Evolutionary conservation across 2,888 invertebrate species (phyloP), one percentile per base, ranked within the genome.

Genomic region (Scaptomyza parva): DNA sequence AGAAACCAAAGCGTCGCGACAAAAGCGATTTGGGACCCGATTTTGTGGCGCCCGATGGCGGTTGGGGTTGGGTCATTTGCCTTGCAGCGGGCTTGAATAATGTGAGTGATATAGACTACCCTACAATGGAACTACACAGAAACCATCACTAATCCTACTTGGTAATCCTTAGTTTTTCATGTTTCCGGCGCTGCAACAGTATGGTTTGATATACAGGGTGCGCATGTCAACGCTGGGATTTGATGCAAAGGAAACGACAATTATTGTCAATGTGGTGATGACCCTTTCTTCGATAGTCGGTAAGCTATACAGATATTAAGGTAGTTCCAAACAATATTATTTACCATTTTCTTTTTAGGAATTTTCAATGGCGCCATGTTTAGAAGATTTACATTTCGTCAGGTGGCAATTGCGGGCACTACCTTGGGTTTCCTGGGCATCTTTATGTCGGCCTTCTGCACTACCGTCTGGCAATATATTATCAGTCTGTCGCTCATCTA

Each of bases 11-110:
- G 92, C 86, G 93, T 4, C 87, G 87, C 39, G 90, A 92, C 74
- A 91, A 91, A 78, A 90, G 89, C 71, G 90, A 91, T 78, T 76
- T 91, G 72, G 92, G 92, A 0, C 84, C 93, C 7, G 94, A 94
- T 69, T 95, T 95, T 76, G 91, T 93, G 33, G 94, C 95, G 1
- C 96, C 96, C 0, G 96, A 96, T 88, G 96, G 96, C 1, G 95
- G 96, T 0, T 96, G 95, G 95, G 91, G 89, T 0, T 96, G 96
- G 96, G 93, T 95, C 86, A 93, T 96, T n/a, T 93, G 95, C 22
- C 76, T 95, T 20, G 95, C 95, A 1, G 94, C 95, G 39, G 95
- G 95, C 71, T 92, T 95, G 76, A 94, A 94, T 48, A 95, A 95
- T 87, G 96, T 96, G 91, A 94, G 94, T 93, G 4, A n/a, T n/a